Percentiles rank a stretch among this genome's conserved stretches.
Conservation (phyloP, 1,140 invertebrate species). For the Centruroides sculpturatus region DNA sequence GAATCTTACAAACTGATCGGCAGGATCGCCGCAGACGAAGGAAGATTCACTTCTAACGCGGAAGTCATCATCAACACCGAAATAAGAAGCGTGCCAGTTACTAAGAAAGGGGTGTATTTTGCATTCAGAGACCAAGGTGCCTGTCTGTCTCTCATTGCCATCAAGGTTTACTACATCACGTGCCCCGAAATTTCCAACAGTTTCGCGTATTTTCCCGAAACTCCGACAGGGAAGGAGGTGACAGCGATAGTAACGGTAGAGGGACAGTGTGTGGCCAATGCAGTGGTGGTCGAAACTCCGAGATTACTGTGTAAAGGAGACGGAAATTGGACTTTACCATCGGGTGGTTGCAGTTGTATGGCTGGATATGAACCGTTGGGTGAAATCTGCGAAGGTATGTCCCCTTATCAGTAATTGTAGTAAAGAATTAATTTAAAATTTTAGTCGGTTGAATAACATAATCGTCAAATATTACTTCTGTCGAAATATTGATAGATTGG, state of each 20-base stretch:
- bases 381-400: slow-evolving; percentile 22
- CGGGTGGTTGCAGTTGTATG: slow-evolving; percentile 81
- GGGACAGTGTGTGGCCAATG: slow-evolving; percentile 74
- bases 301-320: slow-evolving; percentile 87
- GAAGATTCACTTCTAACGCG: slow-evolving; percentile 76
- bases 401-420: background rate
- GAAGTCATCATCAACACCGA: slow-evolving; percentile 87
- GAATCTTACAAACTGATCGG: slow-evolving; percentile 86
- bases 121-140: slow-evolving; percentile 94
- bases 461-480: no score
- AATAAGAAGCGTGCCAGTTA: slow-evolving; percentile 80
- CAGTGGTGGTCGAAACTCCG: slow-evolving; percentile 52
- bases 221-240: slow-evolving; percentile 79
- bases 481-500: no score
- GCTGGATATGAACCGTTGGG: slow-evolving; percentile 69
- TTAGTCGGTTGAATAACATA: no score
- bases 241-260: slow-evolving; percentile 77
- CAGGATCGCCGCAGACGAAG: slow-evolving; percentile 76
- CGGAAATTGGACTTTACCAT: slow-evolving; percentile 78
- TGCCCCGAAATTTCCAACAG: slow-evolving; percentile 84
- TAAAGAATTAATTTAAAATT: no score
- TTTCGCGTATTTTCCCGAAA: slow-evolving; percentile 81
- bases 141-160: slow-evolving; percentile 85
- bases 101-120: slow-evolving; percentile 91
- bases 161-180: slow-evolving; percentile 93